Percentiles rank a stretch among this genome's conserved stretches.
Conservation (phyloP, 2,888 invertebrate species). For the Chloroclysta siterata region DNA sequence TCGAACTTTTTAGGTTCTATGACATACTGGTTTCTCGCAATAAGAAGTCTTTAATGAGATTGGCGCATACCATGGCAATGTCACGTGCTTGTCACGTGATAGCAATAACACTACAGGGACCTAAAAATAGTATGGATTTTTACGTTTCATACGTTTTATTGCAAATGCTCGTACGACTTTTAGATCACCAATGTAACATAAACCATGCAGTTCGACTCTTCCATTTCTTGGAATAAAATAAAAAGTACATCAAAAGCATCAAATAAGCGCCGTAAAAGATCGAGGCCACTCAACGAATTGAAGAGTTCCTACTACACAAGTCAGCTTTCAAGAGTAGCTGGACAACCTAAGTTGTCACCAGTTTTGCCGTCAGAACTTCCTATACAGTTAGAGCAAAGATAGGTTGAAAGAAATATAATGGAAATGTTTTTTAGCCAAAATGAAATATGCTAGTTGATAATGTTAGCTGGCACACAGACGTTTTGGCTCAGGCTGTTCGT, state of each 20-base stretch:
- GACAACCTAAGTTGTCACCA: background rate
- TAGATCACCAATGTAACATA: constrained; percentile 7
- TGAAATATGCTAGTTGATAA: too few species aligned
- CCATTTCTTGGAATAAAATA: constrained; percentile 18
- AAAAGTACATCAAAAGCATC: constrained; percentile 24
- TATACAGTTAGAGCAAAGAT: too few species aligned
- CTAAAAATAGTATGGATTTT: background rate
- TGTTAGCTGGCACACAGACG: too few species aligned
- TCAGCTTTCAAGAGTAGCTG: constrained; percentile 1
- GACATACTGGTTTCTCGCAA: too few species aligned
- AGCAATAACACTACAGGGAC: background rate
- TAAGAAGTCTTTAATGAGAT: too few species aligned
- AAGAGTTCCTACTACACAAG: constrained; percentile 15
- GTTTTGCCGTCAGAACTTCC: background rate
- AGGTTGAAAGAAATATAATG: too few species aligned
- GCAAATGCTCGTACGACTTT: constrained; percentile 1
- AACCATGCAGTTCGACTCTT: constrained; percentile 15
- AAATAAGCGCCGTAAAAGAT: constrained; percentile 31
- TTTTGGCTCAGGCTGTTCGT: too few species aligned
- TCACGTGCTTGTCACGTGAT: too few species aligned
- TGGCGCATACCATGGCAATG: too few species aligned
- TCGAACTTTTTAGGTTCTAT: too few species aligned
- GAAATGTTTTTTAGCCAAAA: too few species aligned
- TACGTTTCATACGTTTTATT: constrained; percentile 2
- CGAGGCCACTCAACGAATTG: constrained; percentile 29